Conservation (phyloP, 2,888 invertebrate species). For the Hypena proboscidalis region DNA sequence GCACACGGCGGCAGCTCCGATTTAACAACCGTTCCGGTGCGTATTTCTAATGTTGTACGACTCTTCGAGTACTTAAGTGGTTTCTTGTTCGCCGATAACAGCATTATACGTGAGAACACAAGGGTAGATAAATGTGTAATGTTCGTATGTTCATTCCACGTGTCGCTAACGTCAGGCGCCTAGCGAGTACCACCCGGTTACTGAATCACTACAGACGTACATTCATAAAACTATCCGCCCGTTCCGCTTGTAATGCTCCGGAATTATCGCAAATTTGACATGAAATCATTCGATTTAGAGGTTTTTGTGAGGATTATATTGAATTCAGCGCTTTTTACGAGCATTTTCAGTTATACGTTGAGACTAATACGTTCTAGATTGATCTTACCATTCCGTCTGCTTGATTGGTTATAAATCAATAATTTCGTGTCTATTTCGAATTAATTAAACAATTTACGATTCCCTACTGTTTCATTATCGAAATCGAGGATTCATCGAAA, state of each 20-base stretch:
- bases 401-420: too few relatives aligned
- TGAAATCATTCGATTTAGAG: background rate
- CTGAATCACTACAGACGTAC: constrained; percentile 6
- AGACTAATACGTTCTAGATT: too few relatives aligned
- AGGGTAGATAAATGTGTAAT: constrained; percentile 6
- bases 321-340: too few relatives aligned
- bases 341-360: too few relatives aligned
- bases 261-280: constrained; percentile 5
- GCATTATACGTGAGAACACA: constrained; percentile 15
- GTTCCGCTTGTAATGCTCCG: constrained; percentile 2
- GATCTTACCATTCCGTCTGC: too few relatives aligned
- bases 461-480: too few relatives aligned
- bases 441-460: too few relatives aligned
- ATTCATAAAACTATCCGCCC: constrained; percentile 8
- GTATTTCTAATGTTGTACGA: constrained; percentile 42
- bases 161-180: constrained; percentile 17
- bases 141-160: constrained; percentile 32
- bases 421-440: too few relatives aligned
- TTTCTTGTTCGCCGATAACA: constrained; percentile 38
- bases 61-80: constrained; percentile 45
- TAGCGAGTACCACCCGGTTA: constrained; percentile 9
- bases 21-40: constrained; percentile 30
- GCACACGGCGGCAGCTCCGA: background rate
- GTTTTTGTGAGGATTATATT: too few relatives aligned
- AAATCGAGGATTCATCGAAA: too few relatives aligned